Evolutionary conservation across 2,888 invertebrate genomes (phyloP).

Genomic region (Temnothorax rugatulus): DNA sequence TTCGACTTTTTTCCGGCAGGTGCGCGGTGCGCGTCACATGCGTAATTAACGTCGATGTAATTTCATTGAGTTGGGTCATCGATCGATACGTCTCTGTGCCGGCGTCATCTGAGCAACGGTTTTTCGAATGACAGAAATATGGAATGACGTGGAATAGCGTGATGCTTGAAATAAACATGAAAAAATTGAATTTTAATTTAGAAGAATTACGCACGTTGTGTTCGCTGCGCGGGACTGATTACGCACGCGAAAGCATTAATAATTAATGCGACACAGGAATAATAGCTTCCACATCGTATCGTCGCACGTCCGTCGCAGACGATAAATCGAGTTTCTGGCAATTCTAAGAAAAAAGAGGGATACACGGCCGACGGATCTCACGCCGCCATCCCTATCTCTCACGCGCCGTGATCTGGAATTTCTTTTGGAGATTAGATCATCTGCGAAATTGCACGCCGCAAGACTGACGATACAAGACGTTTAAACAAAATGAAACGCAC

Average conservation of each 20-base stretch:
- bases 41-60: slow-evolving; percentile 32
- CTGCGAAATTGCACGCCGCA: slow-evolving; percentile 15
- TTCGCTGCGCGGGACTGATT: not conserved
- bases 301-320: not conserved
- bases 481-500: not conserved
- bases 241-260: not conserved
- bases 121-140: not conserved
- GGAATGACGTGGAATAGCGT: not conserved
- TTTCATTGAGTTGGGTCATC: slow-evolving; percentile 26
- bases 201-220: not conserved
- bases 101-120: not conserved
- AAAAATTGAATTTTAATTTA: not conserved
- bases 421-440: slow-evolving; percentile 35
- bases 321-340: slow-evolving; percentile 14
- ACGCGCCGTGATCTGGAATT: slow-evolving; percentile 20
- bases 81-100: not conserved
- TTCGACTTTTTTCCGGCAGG: slow-evolving; percentile 52
- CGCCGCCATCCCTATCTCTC: slow-evolving; percentile 12
- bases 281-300: not conserved
- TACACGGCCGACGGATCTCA: not conserved
- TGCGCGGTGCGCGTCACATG: slow-evolving; percentile 34
- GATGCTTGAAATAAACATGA: not conserved
- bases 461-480: not conserved
- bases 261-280: not conserved
- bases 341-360: not conserved